Percentiles rank a stretch among this genome's conserved stretches.
phyloP scores from a whole-genome alignment of 2,113 vertebrate genomes.

The Protomyctophum bolini region DNA sequence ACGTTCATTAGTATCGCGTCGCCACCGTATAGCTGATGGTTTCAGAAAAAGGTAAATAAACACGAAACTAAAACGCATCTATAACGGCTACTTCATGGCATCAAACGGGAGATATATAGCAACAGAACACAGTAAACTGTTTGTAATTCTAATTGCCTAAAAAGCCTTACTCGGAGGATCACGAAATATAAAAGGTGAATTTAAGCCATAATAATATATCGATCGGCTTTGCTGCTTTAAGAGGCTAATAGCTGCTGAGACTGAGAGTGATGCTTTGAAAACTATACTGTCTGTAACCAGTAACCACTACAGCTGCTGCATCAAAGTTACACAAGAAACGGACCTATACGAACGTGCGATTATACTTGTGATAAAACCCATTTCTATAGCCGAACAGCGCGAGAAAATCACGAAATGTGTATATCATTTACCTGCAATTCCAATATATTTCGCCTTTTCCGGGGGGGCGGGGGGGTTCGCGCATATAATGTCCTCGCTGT shows the following conservation, averaged over 20 bases:
- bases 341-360: background rate
- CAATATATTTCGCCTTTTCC: conserved; percentile 39
- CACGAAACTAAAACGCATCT: background rate
- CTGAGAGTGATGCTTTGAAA: background rate
- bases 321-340: conserved; percentile 40
- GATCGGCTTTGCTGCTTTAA: background rate
- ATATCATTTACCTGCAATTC: conserved; percentile 62
- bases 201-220: conserved; percentile 3
- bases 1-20: too few species aligned
- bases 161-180: background rate
- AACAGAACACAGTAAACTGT: conserved; percentile 31
- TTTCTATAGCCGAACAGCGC: background rate
- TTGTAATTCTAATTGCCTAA: conserved; percentile 25
- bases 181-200: conserved; percentile 17
- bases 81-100: background rate
- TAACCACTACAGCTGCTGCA: background rate
- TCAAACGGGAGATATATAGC: conserved; percentile 15
- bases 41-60: background rate
- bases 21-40: too few species aligned
- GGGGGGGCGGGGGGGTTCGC: background rate
- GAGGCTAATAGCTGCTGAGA: too few species aligned
- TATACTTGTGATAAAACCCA: background rate
- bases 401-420: background rate
- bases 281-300: too few species aligned
- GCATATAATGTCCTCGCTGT: conserved; percentile 45